phyloP scores from a whole-genome alignment of 2,888 invertebrate genomes.

The Lymantria dispar region DNA sequence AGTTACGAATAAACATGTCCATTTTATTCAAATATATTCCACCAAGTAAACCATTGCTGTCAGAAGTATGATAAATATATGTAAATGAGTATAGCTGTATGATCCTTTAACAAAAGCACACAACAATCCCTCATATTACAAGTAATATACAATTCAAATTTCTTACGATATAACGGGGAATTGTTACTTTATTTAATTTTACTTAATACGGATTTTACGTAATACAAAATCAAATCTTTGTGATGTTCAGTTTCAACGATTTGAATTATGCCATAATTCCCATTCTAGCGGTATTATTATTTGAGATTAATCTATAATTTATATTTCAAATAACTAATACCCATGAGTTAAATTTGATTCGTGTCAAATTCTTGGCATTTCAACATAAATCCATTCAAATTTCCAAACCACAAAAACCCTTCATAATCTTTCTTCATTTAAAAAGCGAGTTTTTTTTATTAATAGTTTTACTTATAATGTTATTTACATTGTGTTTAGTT shows the following conservation, averaged over 20 bases:
- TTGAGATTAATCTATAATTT: too few relatives aligned
- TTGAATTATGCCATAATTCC: background rate
- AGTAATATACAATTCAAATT: constrained; percentile 10
- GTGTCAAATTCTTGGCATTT: too few relatives aligned
- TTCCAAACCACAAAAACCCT: too few relatives aligned
- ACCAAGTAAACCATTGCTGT: background rate
- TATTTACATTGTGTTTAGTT: too few relatives aligned
- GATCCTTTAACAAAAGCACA: constrained; percentile 1
- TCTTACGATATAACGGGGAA: constrained; percentile 1
- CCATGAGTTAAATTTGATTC: too few relatives aligned
- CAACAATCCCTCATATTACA: constrained; percentile 2
- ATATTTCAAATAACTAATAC: too few relatives aligned
- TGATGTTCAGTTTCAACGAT: constrained; percentile 19
- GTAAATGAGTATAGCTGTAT: constrained; percentile 2
- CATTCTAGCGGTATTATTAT: too few relatives aligned
- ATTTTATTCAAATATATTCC: background rate
- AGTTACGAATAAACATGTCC: background rate
- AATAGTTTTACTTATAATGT: too few relatives aligned
- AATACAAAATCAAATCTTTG: constrained; percentile 30
- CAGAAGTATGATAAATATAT: constrained; percentile 15
- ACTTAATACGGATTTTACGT: constrained; percentile 18
- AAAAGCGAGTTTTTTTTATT: too few relatives aligned
- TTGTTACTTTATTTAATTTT: constrained; percentile 24
- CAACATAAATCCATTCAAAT: too few relatives aligned
- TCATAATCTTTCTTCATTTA: too few relatives aligned